Percentiles rank a stretch among this genome's conserved stretches.
phyloP scores from a whole-genome alignment of 2,797 vertebrate genomes.

The Taenioides sp. region DNA sequence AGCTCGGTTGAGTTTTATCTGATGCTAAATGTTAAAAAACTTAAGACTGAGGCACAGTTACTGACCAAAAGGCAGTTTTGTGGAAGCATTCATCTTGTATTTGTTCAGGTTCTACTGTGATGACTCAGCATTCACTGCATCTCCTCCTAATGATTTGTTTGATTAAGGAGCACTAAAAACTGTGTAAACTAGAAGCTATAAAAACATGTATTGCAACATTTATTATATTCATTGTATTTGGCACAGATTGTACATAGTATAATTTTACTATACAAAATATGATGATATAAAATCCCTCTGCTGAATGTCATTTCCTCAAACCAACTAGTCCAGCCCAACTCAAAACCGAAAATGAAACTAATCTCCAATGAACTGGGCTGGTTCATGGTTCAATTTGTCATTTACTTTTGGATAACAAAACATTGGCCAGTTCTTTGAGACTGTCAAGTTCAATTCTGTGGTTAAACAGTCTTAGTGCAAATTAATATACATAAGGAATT shows the following conservation, averaged over 20 bases:
- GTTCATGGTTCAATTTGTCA: neutral
- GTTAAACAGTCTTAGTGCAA: neutral
- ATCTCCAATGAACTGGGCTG: neutral
- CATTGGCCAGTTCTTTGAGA: neutral
- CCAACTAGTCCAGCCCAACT: neutral
- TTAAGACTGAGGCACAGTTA: slow-evolving; percentile 50
- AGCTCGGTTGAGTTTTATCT: slow-evolving; percentile 22
- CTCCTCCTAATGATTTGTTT: neutral
- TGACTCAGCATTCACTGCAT: neutral
- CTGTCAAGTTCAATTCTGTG: neutral
- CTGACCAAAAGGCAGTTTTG: slow-evolving; percentile 42
- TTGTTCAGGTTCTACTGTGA: neutral
- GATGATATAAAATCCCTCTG: neutral
- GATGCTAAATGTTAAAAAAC: slow-evolving; percentile 30
- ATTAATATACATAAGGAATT: neutral
- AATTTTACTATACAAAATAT: neutral
- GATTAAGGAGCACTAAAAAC: neutral
- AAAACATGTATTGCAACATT: neutral
- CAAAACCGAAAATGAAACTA: neutral
- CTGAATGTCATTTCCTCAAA: neutral
- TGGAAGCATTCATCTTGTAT: slow-evolving; percentile 33
- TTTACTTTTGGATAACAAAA: neutral
- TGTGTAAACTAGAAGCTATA: neutral
- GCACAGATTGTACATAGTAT: neutral
- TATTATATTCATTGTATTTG: slow-evolving; percentile 1